phyloP scores from a whole-genome alignment of 2,888 invertebrate genomes.

The Agrochola macilenta region DNA sequence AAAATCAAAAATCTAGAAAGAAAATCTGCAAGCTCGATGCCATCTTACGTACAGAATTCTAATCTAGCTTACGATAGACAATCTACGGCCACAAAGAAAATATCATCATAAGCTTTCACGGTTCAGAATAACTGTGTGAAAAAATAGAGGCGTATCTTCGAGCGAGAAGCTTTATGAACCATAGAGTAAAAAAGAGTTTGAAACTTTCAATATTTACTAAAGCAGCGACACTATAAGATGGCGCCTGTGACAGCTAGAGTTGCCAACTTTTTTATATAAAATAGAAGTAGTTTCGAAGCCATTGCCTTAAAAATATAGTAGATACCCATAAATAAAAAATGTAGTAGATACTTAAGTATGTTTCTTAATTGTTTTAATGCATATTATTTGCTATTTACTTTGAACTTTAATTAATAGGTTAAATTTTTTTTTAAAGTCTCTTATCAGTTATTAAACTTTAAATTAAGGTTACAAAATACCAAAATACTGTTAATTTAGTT shows the following conservation, averaged over 20 bases:
- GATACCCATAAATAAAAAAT: too few species aligned
- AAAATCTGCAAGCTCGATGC: not conserved
- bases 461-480: too few species aligned
- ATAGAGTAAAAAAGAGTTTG: not conserved
- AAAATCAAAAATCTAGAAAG: not conserved
- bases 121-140: conserved; percentile 16
- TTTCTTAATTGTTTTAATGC: too few species aligned
- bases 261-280: too few species aligned
- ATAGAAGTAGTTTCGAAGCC: too few species aligned
- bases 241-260: not conserved
- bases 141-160: not conserved
- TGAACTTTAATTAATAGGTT: too few species aligned
- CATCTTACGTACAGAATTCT: not conserved
- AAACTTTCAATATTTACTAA: not conserved
- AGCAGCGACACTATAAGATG: not conserved
- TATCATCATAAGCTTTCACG: conserved; percentile 19
- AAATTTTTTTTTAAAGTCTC: too few species aligned
- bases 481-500: too few species aligned
- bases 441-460: too few species aligned
- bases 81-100: conserved; percentile 24
- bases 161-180: conserved; percentile 3
- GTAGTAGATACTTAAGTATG: too few species aligned
- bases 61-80: conserved; percentile 20
- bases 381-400: too few species aligned
- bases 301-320: too few species aligned